Evolutionary conservation across 2,888 invertebrate species (phyloP).

Genomic region (Limnephilus marmoratus): DNA sequence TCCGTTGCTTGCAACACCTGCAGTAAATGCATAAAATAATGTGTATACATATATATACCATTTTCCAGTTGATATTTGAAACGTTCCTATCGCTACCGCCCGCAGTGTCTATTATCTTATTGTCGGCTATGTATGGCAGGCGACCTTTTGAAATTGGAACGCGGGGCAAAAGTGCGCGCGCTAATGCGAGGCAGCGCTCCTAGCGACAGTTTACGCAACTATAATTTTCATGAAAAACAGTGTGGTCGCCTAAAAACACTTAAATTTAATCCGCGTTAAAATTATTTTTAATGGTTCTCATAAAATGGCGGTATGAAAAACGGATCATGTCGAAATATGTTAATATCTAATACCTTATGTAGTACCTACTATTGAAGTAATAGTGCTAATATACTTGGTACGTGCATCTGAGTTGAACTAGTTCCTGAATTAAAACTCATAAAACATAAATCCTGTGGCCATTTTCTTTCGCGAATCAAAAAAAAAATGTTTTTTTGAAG

Average conservation of each 20-base stretch:
- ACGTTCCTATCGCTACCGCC: not conserved
- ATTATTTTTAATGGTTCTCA: not conserved
- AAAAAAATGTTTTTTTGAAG: not conserved
- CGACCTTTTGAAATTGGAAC: conserved; percentile 44
- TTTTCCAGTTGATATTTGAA: not conserved
- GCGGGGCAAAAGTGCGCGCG: conserved; percentile 14
- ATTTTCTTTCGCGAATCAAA: not conserved
- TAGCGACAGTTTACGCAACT: not conserved
- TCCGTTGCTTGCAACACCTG: not conserved
- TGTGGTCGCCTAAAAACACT: not conserved
- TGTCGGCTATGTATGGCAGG: not conserved
- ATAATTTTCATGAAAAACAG: not conserved
- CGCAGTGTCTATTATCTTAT: not conserved
- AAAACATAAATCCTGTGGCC: not conserved
- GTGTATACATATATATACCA: not conserved
- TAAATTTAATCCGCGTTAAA: not conserved
- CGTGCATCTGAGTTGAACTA: not conserved
- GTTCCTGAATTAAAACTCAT: not conserved
- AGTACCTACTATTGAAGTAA: not conserved
- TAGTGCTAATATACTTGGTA: not conserved
- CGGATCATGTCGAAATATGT: not conserved
- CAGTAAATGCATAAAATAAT: not conserved
- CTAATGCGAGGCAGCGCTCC: not conserved
- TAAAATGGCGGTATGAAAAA: not conserved
- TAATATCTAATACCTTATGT: not conserved